A percentile compares a stretch with the other conserved stretches of the same genome.
These are phyloP conservation scores for Planococcus citri DNA, from an alignment of 1,140 invertebrate genomes.

Conservation along the genomic window DNA sequence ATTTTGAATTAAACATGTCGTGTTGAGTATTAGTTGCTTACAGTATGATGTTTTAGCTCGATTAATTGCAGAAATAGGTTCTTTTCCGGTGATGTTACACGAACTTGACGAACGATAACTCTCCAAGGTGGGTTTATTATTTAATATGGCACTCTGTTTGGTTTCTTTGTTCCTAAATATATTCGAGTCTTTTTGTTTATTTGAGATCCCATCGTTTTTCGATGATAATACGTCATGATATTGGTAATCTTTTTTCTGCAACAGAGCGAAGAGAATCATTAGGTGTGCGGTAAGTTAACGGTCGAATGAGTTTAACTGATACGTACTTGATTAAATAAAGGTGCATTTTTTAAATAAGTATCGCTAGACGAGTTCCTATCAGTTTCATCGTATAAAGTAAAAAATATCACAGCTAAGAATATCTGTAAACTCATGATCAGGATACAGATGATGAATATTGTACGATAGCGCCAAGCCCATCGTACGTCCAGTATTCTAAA, in stretches of 20 bases:
- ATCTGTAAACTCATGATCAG: constrained; percentile 52
- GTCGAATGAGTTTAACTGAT: no score
- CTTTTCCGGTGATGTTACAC: constrained; percentile 64
- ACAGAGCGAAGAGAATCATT: no score
- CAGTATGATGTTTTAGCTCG: constrained; percentile 75
- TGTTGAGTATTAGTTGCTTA: constrained; percentile 73
- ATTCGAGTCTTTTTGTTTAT: neutral
- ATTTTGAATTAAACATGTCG: constrained; percentile 63
- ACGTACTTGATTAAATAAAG: constrained; percentile 17
- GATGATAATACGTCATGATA: constrained; percentile 4
- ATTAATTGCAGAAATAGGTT: constrained; percentile 78
- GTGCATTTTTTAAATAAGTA: constrained; percentile 28
- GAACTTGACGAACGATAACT: constrained; percentile 49
- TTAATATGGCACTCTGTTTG: constrained; percentile 25
- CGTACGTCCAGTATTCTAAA: constrained; percentile 30
- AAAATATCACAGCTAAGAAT: constrained; percentile 50
- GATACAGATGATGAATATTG: constrained; percentile 48
- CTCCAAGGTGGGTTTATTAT: constrained; percentile 28
- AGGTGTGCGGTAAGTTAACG: no score
- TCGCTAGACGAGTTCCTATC: constrained; percentile 24
- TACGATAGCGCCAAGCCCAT: constrained; percentile 45
- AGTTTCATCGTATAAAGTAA: constrained; percentile 42
- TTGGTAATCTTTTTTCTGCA: neutral
- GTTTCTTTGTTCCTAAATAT: no score
- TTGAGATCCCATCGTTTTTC: constrained; percentile 15